Evolutionary conservation across 2,888 invertebrate species (phyloP), one percentile per base, ranked within the genome.

Genomic region (Synergus umbraculus): DNA sequence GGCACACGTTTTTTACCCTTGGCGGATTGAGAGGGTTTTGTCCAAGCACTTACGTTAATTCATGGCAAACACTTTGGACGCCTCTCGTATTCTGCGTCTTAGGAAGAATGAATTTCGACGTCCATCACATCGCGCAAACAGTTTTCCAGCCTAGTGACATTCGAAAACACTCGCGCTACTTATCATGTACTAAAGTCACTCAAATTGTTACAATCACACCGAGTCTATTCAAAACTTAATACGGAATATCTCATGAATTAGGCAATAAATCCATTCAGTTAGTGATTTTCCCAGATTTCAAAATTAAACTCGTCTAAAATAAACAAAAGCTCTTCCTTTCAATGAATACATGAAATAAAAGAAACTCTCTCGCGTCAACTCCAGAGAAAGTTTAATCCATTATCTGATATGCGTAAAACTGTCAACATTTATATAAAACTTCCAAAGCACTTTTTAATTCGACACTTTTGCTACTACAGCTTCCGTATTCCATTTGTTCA

Each of bases 1-100:
- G 49, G 78, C 79, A 79, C 76, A 78, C 77, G 78, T 77, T 80
- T 82, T 82, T 82, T 78, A 73, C 73, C 65, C 77, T 80, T 66
- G 58, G 73, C 60, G 22, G 76, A 82, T 81, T 73, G 69, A 79
- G 76, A 82, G 79, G 73, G 76, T 79, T 73, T 82, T 82, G 80
- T 77, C 49, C 69, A 66, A 78, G 79, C 66, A 65, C 78, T 80
- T 82, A 78, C n/a, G 41, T 58, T 63, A 69, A 76, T 79, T 78
- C 78, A 79, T 69, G 77, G 73, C 73, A 82, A 82, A 82, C 79
- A 82, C 82, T 82, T 60, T 37, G 4, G 15, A 9, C 29, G n/a
- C 69, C 15, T 73, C 29, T 73, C 69, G 22, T 54, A 73, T 73
- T 54, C 37, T 73, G 22, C 69, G 46, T 69, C 69, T 22, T 69